phyloP scores from a whole-genome alignment of 2,797 vertebrate species.

The Thaleichthys pacificus region DNA sequence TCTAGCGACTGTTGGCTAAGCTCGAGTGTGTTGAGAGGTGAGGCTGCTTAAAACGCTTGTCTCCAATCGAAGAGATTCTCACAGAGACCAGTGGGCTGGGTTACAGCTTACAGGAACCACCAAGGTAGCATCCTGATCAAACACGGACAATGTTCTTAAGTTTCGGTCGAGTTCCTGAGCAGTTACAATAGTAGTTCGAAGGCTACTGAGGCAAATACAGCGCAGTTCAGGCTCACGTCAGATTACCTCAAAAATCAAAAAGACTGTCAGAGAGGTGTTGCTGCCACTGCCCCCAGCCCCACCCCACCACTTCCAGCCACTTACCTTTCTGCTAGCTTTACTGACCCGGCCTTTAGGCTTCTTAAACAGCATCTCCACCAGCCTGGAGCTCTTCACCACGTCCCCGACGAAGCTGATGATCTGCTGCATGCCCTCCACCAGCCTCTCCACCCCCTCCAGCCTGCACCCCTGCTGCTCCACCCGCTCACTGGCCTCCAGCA shows the following conservation, averaged over 20 bases:
- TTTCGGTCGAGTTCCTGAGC: no score
- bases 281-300: not conserved
- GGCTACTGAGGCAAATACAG: conserved; percentile 7
- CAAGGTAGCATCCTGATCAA: no score
- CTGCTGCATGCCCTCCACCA: conserved; percentile 78
- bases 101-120: not conserved
- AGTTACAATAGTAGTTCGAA: not conserved
- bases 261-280: not conserved
- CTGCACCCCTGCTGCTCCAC: conserved; percentile 75
- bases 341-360: conserved; percentile 26
- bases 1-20: not conserved
- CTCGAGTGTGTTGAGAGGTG: not conserved
- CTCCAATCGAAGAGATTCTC: not conserved
- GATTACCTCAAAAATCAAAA: conserved; percentile 1
- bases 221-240: conserved; percentile 22
- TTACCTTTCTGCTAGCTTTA: conserved; percentile 68
- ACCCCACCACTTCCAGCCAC: not conserved
- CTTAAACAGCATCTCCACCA: conserved; percentile 69
- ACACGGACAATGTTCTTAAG: no score
- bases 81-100: not conserved
- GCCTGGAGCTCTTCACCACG: conserved; percentile 75
- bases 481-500: conserved; percentile 66
- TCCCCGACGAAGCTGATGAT: conserved; percentile 78
- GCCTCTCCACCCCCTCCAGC: conserved; percentile 80
- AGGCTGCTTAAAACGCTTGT: not conserved